phyloP scores from a whole-genome alignment of 92 coral and sea anemone genomes.

The Heteractis magnifica region DNA sequence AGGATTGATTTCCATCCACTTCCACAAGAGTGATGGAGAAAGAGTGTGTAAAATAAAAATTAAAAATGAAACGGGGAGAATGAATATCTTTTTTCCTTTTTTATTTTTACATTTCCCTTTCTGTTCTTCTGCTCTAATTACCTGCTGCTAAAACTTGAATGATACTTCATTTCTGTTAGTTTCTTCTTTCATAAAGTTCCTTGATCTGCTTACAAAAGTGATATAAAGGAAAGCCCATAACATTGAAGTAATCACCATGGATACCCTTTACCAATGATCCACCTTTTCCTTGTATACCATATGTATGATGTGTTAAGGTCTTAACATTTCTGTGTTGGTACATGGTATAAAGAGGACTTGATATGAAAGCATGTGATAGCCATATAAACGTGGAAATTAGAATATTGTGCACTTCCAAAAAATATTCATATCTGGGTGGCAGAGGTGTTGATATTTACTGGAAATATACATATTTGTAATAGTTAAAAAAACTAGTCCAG shows the following conservation, averaged over 20 bases:
- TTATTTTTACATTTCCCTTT: background rate
- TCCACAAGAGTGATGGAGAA: no score
- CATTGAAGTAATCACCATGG: conserved; percentile 93
- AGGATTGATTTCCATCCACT: no score
- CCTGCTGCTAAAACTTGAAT: no score
- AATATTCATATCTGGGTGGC: no score
- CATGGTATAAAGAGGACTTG: no score
- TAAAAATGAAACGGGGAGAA: background rate
- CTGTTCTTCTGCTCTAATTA: background rate
- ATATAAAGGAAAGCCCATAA: conserved; percentile 90
- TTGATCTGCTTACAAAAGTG: conserved; percentile 79
- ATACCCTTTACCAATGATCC: conserved; percentile 88
- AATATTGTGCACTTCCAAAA: no score
- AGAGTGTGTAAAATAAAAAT: background rate
- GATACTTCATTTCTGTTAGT: background rate
- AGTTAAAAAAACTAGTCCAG: no score
- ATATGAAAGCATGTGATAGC: no score
- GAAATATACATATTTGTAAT: no score
- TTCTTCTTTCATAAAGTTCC: conserved; percentile 35
- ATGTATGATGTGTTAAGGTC: conserved; percentile 65
- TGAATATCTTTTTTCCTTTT: background rate
- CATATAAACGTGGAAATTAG: no score
- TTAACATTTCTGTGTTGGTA: background rate
- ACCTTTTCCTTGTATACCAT: conserved; percentile 95
- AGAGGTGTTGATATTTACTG: no score